Base-by-base conservation (phyloP, 2,888 invertebrate species). In the Smittia sp. region DNA sequence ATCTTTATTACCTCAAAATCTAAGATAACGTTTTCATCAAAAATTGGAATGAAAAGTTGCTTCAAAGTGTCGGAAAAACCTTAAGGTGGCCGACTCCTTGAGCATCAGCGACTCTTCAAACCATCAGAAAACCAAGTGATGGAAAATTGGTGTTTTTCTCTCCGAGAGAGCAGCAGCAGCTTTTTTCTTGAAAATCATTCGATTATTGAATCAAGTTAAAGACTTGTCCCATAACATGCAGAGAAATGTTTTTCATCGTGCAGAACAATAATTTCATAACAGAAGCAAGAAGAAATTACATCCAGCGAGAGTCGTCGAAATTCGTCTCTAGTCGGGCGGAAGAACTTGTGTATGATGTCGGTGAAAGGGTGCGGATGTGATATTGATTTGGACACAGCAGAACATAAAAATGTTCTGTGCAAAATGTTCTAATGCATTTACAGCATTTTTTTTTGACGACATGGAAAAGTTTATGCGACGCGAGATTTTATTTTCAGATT, bases 311-410 rank as follows among this genome's bases (percentile, higher is more conserved):
- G n/a, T 32, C 32, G 20, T 20, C 18, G 46, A 46, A 58, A 58
- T 58, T 22, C 20, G 18, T 20, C 9, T 18, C 22, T 6, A 58
- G 15, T 58, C 58, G 58, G 22, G 58, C 22, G 58, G 58, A 58
- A 58, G 15, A 58, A 58, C 7, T 18, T 18, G 58, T 58, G 22
- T 18, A 58, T 58, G 22, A 58, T 58, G 58, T 58, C 9, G 20
- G 38, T 15, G 3, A 58, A 13, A 46, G n/a, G n/a, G 18, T 46
- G 18, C 18, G 52, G 52, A 46, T 32, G 18, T 46, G 18, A 20
- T 58, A 58, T 58, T 58, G 58, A 58, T 58, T 58, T 58, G 58
- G 22, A 58, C 58, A 46, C 11, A 38, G 11, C 38, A 46, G 11
- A 46, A 46, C 11, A 46, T 46, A 46, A 15, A 46, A 46, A 46